Conservation (phyloP, 2,888 invertebrate species). For the Tupiocoris notatus region DNA sequence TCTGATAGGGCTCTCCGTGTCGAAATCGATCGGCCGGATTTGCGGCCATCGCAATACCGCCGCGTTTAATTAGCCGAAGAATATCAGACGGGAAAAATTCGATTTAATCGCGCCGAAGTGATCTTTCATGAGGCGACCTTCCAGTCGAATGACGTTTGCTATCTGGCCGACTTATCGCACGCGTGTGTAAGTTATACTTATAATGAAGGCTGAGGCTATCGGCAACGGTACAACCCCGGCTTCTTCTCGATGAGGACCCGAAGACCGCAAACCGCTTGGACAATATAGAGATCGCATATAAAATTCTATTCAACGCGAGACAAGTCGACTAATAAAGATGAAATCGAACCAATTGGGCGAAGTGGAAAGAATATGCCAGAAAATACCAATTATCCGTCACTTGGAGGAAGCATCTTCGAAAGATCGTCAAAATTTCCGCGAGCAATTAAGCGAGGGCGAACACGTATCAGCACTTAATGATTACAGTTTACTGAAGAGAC, state of each 20-base stretch:
- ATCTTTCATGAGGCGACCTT: background rate
- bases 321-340: background rate
- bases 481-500: too few relatives aligned
- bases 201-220: background rate
- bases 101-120: background rate
- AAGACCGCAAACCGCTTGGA: background rate
- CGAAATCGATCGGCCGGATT: background rate
- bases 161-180: background rate
- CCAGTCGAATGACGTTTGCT: background rate
- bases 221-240: background rate
- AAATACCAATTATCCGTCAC: background rate
- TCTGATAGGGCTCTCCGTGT: background rate
- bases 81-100: background rate
- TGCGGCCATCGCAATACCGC: background rate
- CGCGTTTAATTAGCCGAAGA: background rate
- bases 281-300: too few relatives aligned
- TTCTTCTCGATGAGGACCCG: background rate
- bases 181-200: background rate
- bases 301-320: too few relatives aligned
- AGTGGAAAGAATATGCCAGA: background rate
- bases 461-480: too few relatives aligned
- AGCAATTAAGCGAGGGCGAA: background rate
- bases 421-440: background rate
- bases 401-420: background rate
- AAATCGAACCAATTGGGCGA: background rate